phyloP scores from a whole-genome alignment of 1,140 invertebrate species.

The Leucophenga varia region DNA sequence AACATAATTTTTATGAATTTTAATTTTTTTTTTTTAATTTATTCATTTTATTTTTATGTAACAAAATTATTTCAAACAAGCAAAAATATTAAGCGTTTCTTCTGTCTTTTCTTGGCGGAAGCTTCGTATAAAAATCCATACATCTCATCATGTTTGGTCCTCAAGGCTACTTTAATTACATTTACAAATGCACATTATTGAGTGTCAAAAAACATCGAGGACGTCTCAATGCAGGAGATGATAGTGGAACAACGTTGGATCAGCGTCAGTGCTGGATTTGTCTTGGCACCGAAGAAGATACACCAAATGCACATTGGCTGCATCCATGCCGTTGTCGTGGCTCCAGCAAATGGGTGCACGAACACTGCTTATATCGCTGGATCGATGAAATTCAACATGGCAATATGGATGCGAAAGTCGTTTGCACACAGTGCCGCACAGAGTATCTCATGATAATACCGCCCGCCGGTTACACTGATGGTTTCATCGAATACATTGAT shows the following conservation, averaged over 20 bases:
- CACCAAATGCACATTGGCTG: constrained; percentile 22
- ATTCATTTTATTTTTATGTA: too few relatives aligned
- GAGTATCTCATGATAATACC: constrained; percentile 37
- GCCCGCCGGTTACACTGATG: constrained; percentile 22
- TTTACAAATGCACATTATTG: too few relatives aligned
- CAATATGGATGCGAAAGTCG: constrained; percentile 17
- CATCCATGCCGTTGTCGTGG: constrained; percentile 41
- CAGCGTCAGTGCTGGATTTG: constrained; percentile 39
- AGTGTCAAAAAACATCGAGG: too few relatives aligned
- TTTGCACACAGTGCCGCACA: constrained; percentile 31
- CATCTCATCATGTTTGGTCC: too few relatives aligned
- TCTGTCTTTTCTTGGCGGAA: too few relatives aligned
- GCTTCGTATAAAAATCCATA: too few relatives aligned
- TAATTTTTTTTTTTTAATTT: too few relatives aligned
- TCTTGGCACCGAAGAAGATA: constrained; percentile 25
- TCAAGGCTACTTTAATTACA: too few relatives aligned
- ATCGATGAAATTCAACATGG: constrained; percentile 29
- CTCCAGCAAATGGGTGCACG: constrained; percentile 41
- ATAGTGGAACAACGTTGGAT: constrained; percentile 2
- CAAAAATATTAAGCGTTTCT: too few relatives aligned
- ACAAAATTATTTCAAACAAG: too few relatives aligned
- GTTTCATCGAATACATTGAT: constrained; percentile 18
- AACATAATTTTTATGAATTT: too few relatives aligned
- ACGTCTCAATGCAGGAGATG: too few relatives aligned
- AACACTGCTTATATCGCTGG: constrained; percentile 34